Evolutionary conservation across 2,888 invertebrate species (phyloP), one percentile per base, ranked within the genome.

Genomic region (Blastobasis lacticolella): DNA sequence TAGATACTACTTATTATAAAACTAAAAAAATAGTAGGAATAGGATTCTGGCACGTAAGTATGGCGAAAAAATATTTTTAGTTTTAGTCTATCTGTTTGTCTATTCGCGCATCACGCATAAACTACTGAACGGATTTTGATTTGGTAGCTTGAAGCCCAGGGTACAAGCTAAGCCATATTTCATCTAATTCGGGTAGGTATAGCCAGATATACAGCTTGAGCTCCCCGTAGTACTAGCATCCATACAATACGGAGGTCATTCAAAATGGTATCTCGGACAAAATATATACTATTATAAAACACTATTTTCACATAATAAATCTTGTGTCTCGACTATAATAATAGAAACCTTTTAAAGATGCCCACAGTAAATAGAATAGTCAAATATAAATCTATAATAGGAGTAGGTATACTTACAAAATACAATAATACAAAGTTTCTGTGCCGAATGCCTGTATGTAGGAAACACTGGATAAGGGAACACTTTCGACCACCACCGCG

Each of bases 391-490:
- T 8, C 40, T 40, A 9, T 4, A 23, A 23, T 40, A 40, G 40
- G 7, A 40, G 40, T 9, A 40, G 41, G 4, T 10, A 37, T 57
- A 78, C 87, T 81, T 69, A 87, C 87, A 87, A 57, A 86, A 85
- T 49, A 80, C 60, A 49, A 82, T 62, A 46, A 88, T 80, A 56
- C 82, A 83, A 40, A 84, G 53, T 59, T 80, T 75, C 54, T 81
- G 85, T 6, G 79, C 78, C 0, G 75, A 64, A 50, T 86, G 87
- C 59, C 94, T 89, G 69, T 92, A 93, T 0, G 93, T 92, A 1
- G 93, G 91, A 64, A 93, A 94, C 63, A 93, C 88, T 3, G 94
- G 94, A 62, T 92, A 92, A 0, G 93, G 94, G 63, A 91, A 93
- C 10, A 90, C 65, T 66, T 83, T 90, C n/a, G 86, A 75, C 93